These are phyloP conservation scores for Psephotus haematonotus DNA, from an alignment of 2,113 vertebrate genomes.

Conservation along the genomic window DNA sequence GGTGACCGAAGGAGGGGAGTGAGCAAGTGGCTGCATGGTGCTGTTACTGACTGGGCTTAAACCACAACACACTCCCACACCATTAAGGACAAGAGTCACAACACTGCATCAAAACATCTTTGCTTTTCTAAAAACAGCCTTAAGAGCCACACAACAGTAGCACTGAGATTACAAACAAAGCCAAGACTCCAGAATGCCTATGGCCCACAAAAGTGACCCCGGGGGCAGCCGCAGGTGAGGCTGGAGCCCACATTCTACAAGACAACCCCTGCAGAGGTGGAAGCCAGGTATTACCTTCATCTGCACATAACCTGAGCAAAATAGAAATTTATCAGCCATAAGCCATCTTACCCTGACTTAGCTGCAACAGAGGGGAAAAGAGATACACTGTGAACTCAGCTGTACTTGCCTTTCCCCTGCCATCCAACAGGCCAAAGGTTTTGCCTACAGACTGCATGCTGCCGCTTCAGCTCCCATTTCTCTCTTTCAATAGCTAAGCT, in stretches of 20 bases:
- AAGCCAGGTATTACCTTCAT: rapidly evolving
- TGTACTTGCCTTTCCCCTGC: rapidly evolving
- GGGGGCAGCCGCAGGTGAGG: rapidly evolving
- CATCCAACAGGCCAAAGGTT: neutral
- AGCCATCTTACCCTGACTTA: neutral
- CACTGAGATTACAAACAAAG: rapidly evolving
- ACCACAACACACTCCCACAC: neutral
- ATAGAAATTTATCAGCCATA: rapidly evolving
- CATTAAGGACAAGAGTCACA: neutral
- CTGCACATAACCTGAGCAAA: neutral
- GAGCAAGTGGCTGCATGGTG: neutral
- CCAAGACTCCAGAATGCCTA: neutral
- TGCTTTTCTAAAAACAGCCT: neutral
- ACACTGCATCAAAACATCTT: rapidly evolving
- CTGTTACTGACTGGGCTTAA: neutral
- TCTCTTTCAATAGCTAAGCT: neutral
- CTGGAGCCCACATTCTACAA: neutral
- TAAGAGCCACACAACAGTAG: neutral
- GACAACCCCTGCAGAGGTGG: rapidly evolving
- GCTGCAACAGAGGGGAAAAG: rapidly evolving
- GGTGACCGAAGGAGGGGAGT: neutral
- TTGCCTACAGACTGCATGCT: rapidly evolving
- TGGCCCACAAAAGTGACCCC: rapidly evolving
- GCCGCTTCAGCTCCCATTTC: neutral
- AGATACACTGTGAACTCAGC: rapidly evolving